Percentiles rank a stretch among this genome's conserved stretches.
These are phyloP conservation scores for Keiferia lycopersicella DNA, from an alignment of 2,888 invertebrate genomes.

Conservation along the genomic window DNA sequence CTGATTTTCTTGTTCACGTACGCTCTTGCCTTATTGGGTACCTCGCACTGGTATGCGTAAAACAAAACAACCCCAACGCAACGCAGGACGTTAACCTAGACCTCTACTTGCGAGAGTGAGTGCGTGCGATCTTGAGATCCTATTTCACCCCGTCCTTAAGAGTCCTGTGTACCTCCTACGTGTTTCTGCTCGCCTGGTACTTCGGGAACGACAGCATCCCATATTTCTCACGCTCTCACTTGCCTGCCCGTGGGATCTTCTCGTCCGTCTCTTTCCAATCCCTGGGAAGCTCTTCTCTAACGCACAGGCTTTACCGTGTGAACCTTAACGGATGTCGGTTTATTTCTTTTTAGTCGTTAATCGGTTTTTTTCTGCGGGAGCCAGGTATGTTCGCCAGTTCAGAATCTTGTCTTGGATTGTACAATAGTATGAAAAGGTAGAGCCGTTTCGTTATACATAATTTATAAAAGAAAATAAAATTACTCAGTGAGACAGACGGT, in stretches of 20 bases:
- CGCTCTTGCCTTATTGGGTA: neutral
- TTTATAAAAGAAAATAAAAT: too few species aligned
- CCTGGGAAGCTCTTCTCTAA: conserved; percentile 57
- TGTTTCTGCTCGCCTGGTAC: conserved; percentile 59
- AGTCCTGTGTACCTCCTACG: conserved; percentile 36
- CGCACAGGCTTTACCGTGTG: conserved; percentile 49
- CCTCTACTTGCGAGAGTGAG: neutral
- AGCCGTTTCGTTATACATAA: too few species aligned
- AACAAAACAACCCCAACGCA: conserved; percentile 1
- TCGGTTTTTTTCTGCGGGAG: conserved; percentile 25
- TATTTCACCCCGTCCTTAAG: conserved; percentile 7
- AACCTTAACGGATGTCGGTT: conserved; percentile 40
- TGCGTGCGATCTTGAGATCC: neutral
- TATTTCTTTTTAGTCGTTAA: conserved; percentile 29
- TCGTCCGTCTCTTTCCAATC: conserved; percentile 56
- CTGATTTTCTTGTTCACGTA: neutral
- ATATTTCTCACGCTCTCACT: conserved; percentile 77
- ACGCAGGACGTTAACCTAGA: neutral
- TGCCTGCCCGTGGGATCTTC: conserved; percentile 57
- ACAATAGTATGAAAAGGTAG: too few species aligned
- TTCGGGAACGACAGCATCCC: conserved; percentile 68
- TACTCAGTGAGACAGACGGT: too few species aligned
- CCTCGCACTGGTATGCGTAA: neutral
- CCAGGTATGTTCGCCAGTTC: conserved; percentile 10
- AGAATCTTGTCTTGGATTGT: neutral